Evolutionary conservation across 2,888 invertebrate genomes (phyloP), one percentile per base, ranked within the genome.

Genomic region (Ophonus ardosiacus): DNA sequence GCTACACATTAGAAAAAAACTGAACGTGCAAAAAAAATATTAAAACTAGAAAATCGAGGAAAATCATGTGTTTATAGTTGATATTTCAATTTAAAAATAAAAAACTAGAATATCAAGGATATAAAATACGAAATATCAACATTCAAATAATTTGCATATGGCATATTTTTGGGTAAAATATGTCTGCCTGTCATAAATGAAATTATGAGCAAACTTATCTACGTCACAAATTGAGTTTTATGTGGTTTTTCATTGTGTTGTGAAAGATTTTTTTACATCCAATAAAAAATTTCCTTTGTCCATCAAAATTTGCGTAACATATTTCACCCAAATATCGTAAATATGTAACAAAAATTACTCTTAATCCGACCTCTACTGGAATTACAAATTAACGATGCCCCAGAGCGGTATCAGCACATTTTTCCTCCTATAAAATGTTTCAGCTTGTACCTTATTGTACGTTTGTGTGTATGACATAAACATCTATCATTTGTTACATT

Each of bases 381-480:
- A 80, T 80, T 80, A 61, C 79, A 61, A 80, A 78, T 57, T 61
- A 80, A 80, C 59, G 61, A 61, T 80, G 31, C 79, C 79, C 79
- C 18, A 31, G 79, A 18, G 79, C 40, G 38, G 61, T 57, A 61
- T 80, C 59, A 31, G 59, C 18, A 18, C 31, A 80, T 80, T 38
- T 15, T 18, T 61, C 13, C 15, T 31, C 38, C n/a, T 59, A n/a
- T 57, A 80, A 80, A 80, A 59, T 80, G 79, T 80, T 80, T 80
- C 79, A 17, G 59, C 38, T 80, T 80, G 59, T 80, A 59, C 15
- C 38, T 31, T 38, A 68, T 24, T 68, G 68, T 18, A 18, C 31
- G 40, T 57, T 38, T 21, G 57, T 21, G 57, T 78, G 56, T 78
- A 78, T 78, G 78, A 78, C 78, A 78, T 78, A 78, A 78, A 78